Base-by-base conservation (phyloP, 2,113 vertebrate genomes). In the Phoxinus phoxinus region DNA sequence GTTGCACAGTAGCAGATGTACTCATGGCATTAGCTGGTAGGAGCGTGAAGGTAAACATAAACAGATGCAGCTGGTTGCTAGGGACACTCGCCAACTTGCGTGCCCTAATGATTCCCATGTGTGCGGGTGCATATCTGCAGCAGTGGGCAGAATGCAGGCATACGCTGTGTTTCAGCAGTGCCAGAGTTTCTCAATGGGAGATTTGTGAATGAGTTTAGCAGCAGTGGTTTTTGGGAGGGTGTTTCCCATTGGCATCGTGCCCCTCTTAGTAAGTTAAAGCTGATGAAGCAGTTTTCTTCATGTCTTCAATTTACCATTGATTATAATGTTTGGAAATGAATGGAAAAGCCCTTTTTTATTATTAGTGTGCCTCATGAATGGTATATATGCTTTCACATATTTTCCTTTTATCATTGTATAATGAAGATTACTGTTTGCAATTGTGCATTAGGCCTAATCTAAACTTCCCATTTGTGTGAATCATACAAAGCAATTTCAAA, bases 1-100 rank as follows among this genome's bases (percentile, higher is more conserved):
- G 91, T 92, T 90, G 93, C 94, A 95, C 94, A 94, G 94, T 95
- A 95, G 95, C 95, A 95, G 94, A 95, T 95, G 94, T 94, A 92
- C 94, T 93, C 88, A 86, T 92, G 93, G 92, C 92, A 93, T 93
- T 93, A 93, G 90, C 89, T 90, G 89, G 72, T 91, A 91, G 92
- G 92, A 91, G 92, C 89, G 89, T 92, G 85, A 94, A 94, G 93
- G 94, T 94, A 95, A 95, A 95, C 93, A 95, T 94, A 95, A 95
- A 93, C 94, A 95, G 92, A 94, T 95, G 94, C 93, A 88, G 92
- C 93, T 89, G 91, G 93, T 95, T 95, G 93, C 94, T 93, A 94
- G 90, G 91, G 92, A 93, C 91, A 88, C 92, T 92, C 25, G 93
- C 94, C 93, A 95, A 93, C 88, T 93, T 89, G 89, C 86, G 81